These are phyloP conservation scores for Gadopsis bispinosus DNA, from an alignment of 2,797 vertebrate genomes.

Conservation along the genomic window DNA sequence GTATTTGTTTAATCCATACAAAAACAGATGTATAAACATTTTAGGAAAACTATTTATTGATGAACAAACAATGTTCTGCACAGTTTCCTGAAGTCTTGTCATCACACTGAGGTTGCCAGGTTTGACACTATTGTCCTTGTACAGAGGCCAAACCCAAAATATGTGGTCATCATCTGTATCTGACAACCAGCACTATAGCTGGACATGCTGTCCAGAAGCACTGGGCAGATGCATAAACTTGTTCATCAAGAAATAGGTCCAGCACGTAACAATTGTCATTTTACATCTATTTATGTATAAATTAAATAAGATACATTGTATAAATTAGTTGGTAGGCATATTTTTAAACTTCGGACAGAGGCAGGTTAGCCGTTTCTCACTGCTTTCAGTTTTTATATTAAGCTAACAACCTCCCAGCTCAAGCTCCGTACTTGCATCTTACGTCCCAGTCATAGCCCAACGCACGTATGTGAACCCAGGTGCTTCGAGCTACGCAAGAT, in stretches of 20 bases:
- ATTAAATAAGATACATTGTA: too few species aligned
- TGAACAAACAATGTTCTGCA: neutral
- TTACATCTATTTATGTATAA: too few species aligned
- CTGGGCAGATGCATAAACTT: neutral
- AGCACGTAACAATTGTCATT: too few species aligned
- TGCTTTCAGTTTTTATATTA: neutral
- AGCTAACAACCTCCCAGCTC: neutral
- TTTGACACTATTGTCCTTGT: neutral
- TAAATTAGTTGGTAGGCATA: neutral
- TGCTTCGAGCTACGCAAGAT: neutral
- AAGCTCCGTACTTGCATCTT: too few species aligned
- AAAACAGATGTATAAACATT: neutral
- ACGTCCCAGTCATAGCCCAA: neutral
- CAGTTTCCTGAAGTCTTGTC: slow-evolving; percentile 3
- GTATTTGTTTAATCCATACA: neutral
- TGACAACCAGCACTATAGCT: neutral
- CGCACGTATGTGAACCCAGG: neutral
- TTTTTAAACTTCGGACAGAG: neutral
- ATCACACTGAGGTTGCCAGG: neutral
- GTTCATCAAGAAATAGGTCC: too few species aligned
- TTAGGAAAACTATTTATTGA: neutral
- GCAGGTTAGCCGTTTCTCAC: neutral
- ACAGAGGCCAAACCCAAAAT: neutral
- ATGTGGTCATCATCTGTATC: neutral
- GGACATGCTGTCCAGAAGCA: neutral